These are phyloP conservation scores for Hemibagrus guttatus DNA, from an alignment of 2,797 vertebrate species.

Conservation along the genomic window DNA sequence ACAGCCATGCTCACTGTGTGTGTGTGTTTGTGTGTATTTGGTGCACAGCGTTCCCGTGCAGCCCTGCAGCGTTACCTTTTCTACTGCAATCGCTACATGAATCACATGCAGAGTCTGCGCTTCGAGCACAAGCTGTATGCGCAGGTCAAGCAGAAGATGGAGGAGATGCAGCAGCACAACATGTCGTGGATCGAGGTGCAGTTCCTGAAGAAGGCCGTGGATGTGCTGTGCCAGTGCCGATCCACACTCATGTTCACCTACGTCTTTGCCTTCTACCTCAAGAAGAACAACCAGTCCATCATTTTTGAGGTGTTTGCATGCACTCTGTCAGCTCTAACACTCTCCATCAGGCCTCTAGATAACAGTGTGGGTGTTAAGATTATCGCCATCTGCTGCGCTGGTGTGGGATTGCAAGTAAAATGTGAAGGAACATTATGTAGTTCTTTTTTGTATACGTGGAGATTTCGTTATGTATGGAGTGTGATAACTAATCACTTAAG, in stretches of 20 bases:
- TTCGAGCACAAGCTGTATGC: constrained; percentile 99
- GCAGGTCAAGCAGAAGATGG: constrained; percentile 99
- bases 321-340: not conserved
- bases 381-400: too few species aligned
- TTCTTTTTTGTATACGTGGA: too few species aligned
- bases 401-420: too few species aligned
- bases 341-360: not conserved
- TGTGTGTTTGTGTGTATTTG: not conserved
- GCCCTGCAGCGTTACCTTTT: constrained; percentile 99
- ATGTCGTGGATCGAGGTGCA: constrained; percentile 99
- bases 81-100: constrained; percentile 99
- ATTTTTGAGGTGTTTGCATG: constrained; percentile 91
- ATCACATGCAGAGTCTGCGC: constrained; percentile 99
- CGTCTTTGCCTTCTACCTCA: constrained; percentile 99
- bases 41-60: constrained; percentile 90
- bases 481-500: too few species aligned
- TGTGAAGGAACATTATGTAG: too few species aligned
- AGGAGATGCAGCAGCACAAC: constrained; percentile 99
- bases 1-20: too few species aligned
- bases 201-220: constrained; percentile 99
- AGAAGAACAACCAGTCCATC: constrained; percentile 99
- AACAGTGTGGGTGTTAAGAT: too few species aligned
- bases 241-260: constrained; percentile 99
- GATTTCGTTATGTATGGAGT: too few species aligned
- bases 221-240: constrained; percentile 97